Evolutionary conservation across 2,797 vertebrate genomes (phyloP).

Genomic region (Yasuhikotakia modesta): DNA sequence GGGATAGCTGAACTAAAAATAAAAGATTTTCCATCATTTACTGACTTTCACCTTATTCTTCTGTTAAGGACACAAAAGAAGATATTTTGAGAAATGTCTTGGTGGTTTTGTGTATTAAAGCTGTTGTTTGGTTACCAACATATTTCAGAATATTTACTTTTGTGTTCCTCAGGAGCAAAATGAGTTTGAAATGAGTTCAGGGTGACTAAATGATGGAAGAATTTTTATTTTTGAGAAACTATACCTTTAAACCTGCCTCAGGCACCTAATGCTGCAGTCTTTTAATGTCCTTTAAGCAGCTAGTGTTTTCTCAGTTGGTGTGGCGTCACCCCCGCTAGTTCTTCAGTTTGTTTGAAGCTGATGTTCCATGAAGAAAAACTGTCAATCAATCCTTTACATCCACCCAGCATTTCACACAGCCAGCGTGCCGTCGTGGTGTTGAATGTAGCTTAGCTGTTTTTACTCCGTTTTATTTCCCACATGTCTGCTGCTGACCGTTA

Average conservation of each 20-base stretch:
- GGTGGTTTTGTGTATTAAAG: too few relatives aligned
- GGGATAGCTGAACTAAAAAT: too few relatives aligned
- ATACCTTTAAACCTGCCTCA: conserved; percentile 7
- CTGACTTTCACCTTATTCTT: too few relatives aligned
- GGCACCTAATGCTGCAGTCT: conserved; percentile 6
- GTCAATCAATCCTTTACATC: background rate
- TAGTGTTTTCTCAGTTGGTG: background rate
- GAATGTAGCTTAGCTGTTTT: conserved; percentile 56
- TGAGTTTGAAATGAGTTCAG: too few relatives aligned
- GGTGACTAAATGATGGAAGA: too few relatives aligned
- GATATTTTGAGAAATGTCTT: too few relatives aligned
- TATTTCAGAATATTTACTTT: too few relatives aligned
- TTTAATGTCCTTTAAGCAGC: background rate
- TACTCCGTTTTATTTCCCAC: conserved; percentile 24
- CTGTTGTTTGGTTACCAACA: too few relatives aligned
- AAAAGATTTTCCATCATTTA: too few relatives aligned
- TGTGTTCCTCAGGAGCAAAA: too few relatives aligned
- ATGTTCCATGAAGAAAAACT: conserved; percentile 26
- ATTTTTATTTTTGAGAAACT: too few relatives aligned
- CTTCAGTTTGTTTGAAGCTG: background rate
- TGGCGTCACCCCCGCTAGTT: background rate
- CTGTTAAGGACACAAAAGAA: too few relatives aligned
- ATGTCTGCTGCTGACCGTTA: conserved; percentile 55
- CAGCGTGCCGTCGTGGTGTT: conserved; percentile 47
- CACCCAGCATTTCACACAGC: conserved; percentile 39